Conservation (phyloP, 2,888 invertebrate genomes). For the Drosophila affinis region DNA sequence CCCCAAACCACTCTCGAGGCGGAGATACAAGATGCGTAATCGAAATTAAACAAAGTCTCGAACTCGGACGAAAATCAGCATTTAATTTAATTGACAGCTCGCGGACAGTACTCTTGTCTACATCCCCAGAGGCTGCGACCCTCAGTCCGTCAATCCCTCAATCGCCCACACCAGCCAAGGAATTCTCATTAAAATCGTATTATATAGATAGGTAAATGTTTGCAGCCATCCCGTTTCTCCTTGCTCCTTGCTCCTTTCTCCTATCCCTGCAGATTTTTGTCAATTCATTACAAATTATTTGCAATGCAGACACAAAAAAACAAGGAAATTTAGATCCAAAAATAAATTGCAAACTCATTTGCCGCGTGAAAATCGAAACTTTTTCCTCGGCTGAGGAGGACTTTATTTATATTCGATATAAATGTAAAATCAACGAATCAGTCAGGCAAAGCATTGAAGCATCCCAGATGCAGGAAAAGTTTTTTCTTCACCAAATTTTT, state of each 20-base stretch:
- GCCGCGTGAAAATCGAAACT: constrained; percentile 60
- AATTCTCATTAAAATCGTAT: constrained; percentile 74
- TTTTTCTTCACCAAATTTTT: constrained; percentile 59
- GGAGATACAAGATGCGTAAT: constrained; percentile 47
- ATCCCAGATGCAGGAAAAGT: constrained; percentile 48
- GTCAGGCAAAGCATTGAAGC: constrained; percentile 54
- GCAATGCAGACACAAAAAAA: constrained; percentile 23
- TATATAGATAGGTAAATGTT: constrained; percentile 55
- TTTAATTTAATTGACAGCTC: constrained; percentile 82
- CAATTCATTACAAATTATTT: constrained; percentile 78
- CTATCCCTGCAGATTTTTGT: constrained; percentile 51
- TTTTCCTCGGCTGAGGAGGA: constrained; percentile 40
- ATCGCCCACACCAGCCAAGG: constrained; percentile 24
- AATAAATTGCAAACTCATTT: constrained; percentile 81
- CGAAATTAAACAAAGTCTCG: constrained; percentile 76
- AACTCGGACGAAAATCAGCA: constrained; percentile 50
- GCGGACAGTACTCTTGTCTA: constrained; percentile 44
- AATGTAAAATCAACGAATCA: constrained; percentile 58
- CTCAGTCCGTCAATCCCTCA: not conserved
- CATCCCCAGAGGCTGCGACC: constrained; percentile 28
- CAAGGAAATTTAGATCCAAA: constrained; percentile 39
- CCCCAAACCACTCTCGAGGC: constrained; percentile 4
- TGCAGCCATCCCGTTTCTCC: constrained; percentile 31
- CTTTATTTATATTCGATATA: constrained; percentile 66
- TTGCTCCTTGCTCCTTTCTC: not conserved